Conservation (phyloP, 2,113 vertebrate genomes). For the Columba livia region DNA sequence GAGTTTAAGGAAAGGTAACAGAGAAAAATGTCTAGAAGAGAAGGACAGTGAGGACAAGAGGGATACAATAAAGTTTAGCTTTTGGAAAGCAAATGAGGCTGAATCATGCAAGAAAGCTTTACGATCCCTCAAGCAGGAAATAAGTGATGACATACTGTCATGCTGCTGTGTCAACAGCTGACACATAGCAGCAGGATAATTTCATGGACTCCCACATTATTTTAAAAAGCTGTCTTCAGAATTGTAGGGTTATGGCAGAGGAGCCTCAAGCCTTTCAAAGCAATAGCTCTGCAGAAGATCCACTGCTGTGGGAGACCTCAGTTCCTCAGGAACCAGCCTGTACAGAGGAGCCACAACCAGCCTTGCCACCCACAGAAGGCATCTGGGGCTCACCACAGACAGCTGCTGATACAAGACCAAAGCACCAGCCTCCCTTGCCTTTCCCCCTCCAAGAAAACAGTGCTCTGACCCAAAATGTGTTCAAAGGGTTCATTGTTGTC, state of each 20-base stretch:
- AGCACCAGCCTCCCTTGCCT: not conserved
- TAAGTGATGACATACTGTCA: constrained; percentile 42
- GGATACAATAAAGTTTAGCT: not conserved
- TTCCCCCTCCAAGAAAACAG: not conserved
- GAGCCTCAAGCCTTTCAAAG: not conserved
- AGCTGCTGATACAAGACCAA: not conserved
- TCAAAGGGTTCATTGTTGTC: constrained; percentile 41
- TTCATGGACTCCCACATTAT: not conserved
- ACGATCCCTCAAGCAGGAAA: constrained; percentile 23
- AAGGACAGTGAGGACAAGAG: not conserved
- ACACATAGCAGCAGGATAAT: not conserved
- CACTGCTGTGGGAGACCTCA: not conserved
- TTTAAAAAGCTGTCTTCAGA: not conserved
- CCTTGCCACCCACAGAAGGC: not conserved
- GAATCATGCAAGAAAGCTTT: constrained; percentile 6
- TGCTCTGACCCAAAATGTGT: not conserved
- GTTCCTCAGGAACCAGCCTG: not conserved
- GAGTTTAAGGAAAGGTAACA: not conserved
- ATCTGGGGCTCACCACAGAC: not conserved
- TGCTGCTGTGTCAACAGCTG: constrained; percentile 56
- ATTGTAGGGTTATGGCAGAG: not conserved
- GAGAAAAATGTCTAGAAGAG: not conserved
- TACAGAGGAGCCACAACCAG: not conserved
- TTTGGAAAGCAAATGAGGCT: constrained; percentile 21
- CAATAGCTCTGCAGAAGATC: not conserved